A percentile compares a stretch with the other conserved stretches of the same genome.
phyloP scores from a whole-genome alignment of 2,888 invertebrate species.

The Tetragonula carbonaria region DNA sequence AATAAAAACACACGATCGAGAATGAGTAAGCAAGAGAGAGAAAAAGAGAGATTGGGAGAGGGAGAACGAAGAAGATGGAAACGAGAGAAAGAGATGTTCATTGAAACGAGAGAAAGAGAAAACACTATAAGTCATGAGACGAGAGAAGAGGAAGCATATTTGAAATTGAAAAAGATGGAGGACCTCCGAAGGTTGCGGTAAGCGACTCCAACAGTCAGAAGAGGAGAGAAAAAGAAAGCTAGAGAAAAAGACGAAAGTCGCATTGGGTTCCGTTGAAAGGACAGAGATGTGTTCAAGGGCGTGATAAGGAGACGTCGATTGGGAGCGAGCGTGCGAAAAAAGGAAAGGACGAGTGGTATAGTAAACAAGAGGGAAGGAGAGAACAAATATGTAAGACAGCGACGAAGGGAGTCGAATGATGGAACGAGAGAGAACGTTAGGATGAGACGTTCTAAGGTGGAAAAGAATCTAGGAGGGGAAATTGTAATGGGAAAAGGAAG shows the following conservation, averaged over 20 bases:
- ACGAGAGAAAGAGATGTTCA: neutral
- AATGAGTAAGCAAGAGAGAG: conserved; percentile 21
- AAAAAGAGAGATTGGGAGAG: neutral
- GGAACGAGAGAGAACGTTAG: conserved; percentile 11
- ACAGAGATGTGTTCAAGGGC: conserved; percentile 49
- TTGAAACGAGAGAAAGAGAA: conserved; percentile 15
- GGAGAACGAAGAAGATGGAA: neutral
- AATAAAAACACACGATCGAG: conserved; percentile 47
- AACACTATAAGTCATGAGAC: conserved; percentile 24
- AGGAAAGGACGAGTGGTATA: neutral
- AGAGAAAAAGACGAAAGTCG: conserved; percentile 49
- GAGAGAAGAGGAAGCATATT: conserved; percentile 9
- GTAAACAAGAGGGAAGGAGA: neutral
- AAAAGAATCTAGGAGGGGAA: conserved; percentile 18
- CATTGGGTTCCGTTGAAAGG: conserved; percentile 35
- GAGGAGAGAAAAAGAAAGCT: conserved; percentile 22
- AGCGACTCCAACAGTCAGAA: conserved; percentile 37
- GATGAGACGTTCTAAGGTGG: conserved; percentile 10
- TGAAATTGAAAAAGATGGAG: conserved; percentile 20
- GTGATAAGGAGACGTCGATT: conserved; percentile 33
- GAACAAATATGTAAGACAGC: neutral
- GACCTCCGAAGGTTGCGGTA: conserved; percentile 48
- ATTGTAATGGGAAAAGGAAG: conserved; percentile 25
- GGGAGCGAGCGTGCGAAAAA: neutral
- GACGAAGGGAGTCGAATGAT: neutral